Conservation (phyloP, 2,888 invertebrate species). For the Palloptera scutellata region DNA sequence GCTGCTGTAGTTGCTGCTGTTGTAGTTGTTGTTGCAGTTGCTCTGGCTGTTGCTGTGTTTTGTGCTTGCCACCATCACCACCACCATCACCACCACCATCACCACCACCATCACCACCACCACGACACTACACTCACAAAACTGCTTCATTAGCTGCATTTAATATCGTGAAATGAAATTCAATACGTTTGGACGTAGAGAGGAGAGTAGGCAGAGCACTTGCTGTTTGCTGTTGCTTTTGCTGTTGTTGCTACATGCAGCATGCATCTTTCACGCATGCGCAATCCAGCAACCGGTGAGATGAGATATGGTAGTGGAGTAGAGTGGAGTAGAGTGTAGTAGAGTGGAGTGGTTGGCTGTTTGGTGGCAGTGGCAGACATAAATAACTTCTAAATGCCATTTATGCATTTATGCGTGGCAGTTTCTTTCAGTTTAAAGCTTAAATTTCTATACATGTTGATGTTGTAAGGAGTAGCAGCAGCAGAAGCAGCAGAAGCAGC, state of each 20-base stretch:
- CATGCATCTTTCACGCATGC: constrained; percentile 15
- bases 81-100: too few relatives aligned
- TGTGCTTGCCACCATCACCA: not conserved
- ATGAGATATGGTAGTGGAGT: too few relatives aligned
- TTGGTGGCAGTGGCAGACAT: not conserved
- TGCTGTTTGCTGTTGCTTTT: constrained; percentile 6
- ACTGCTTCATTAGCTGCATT: constrained; percentile 34
- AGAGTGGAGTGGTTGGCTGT: too few relatives aligned
- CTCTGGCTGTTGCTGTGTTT: not conserved
- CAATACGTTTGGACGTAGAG: constrained; percentile 23
- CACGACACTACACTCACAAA: constrained; percentile 10
- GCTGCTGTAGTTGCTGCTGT: not conserved
- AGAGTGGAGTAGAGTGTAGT: too few relatives aligned
- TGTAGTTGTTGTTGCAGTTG: constrained; percentile 5
- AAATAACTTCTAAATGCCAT: constrained; percentile 28
- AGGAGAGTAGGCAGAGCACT: not conserved
- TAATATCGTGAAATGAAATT: constrained; percentile 28
- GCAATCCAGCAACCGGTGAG: not conserved
- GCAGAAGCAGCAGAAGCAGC: constrained; percentile 1
- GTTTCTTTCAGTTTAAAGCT: constrained; percentile 9
- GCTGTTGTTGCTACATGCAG: not conserved
- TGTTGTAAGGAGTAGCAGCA: not conserved
- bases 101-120: too few relatives aligned
- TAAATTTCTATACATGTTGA: not conserved
- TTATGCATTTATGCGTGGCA: constrained; percentile 32